These are phyloP conservation scores for Bradypodion pumilum DNA, from an alignment of 2,797 vertebrate species.

Conservation along the genomic window DNA sequence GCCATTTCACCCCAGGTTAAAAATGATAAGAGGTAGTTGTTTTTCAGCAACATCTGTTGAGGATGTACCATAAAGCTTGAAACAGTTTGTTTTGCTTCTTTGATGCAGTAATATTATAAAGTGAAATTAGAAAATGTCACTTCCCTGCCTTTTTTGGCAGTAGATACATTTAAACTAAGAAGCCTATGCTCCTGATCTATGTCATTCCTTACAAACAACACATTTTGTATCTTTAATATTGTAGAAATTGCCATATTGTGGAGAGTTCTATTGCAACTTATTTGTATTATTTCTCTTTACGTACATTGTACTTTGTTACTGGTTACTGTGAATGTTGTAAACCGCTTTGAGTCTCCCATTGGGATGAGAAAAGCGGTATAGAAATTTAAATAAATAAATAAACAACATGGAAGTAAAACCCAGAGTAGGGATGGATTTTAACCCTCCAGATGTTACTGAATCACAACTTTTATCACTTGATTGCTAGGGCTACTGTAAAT, in stretches of 20 bases:
- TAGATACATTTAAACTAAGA: neutral
- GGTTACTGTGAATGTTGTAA: no score
- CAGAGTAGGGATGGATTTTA: neutral
- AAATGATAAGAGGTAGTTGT: conserved; percentile 72
- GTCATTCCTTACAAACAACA: neutral
- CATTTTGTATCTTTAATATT: no score
- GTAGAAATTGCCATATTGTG: no score
- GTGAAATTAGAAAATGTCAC: conserved; percentile 7
- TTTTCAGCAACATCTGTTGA: conserved; percentile 55
- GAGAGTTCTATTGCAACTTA: no score
- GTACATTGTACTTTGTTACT: no score
- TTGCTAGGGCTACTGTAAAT: neutral
- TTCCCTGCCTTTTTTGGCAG: neutral
- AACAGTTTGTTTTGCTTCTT: conserved; percentile 48
- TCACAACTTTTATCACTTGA: neutral
- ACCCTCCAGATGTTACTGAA: neutral
- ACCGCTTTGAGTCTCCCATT: no score
- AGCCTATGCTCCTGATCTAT: neutral
- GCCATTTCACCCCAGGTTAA: conserved; percentile 68
- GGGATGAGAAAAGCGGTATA: no score
- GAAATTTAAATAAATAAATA: no score
- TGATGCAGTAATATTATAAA: conserved; percentile 53
- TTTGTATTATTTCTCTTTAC: no score
- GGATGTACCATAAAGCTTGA: conserved; percentile 50
- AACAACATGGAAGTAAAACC: neutral